These are phyloP conservation scores for Limnothrissa miodon DNA, from an alignment of 2,113 vertebrate genomes.

Conservation along the genomic window DNA sequence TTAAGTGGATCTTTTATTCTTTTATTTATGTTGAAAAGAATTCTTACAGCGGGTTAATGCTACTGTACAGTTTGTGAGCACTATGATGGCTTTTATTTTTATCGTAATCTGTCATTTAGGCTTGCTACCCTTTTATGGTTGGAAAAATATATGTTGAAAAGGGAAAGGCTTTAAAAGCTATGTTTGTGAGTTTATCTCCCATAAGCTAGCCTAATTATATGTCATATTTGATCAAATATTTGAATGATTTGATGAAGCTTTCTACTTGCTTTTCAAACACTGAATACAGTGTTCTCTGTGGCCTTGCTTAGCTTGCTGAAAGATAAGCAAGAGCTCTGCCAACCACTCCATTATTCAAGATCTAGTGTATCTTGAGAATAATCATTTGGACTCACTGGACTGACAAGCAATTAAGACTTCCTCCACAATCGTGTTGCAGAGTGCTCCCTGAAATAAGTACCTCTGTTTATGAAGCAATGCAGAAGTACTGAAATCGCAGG, in stretches of 20 bases:
- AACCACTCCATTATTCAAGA: not conserved
- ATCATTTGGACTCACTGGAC: not conserved
- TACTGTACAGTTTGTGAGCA: not conserved
- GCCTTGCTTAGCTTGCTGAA: not conserved
- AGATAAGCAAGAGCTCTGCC: not conserved
- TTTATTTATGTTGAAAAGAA: not conserved
- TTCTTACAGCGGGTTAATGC: too few species aligned
- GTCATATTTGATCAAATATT: not conserved
- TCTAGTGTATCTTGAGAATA: not conserved
- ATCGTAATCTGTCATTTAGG: not conserved
- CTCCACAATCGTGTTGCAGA: not conserved
- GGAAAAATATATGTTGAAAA: not conserved
- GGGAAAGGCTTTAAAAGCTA: not conserved
- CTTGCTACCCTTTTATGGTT: not conserved
- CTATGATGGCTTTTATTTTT: not conserved
- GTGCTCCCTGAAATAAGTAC: not conserved
- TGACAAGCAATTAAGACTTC: not conserved
- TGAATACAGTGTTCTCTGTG: not conserved
- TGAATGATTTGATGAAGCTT: not conserved
- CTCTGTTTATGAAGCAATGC: not conserved
- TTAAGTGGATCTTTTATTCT: not conserved
- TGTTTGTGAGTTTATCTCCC: not conserved
- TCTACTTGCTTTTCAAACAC: not conserved
- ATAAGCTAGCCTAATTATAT: not conserved
- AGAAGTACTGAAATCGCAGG: not conserved